phyloP scores from a whole-genome alignment of 2,888 invertebrate species.

The Acrobasis repandana region DNA sequence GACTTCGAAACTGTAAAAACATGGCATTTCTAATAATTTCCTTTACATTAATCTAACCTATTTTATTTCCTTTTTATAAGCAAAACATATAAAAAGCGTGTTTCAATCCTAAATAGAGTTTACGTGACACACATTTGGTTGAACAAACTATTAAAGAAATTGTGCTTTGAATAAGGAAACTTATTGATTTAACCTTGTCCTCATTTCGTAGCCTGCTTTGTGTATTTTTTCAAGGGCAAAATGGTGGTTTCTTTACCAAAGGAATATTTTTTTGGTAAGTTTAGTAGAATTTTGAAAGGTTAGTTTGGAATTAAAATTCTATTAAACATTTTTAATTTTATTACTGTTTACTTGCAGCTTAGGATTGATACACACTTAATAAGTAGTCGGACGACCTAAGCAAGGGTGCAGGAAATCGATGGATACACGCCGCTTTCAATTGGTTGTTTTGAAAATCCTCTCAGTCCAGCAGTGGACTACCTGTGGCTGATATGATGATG shows the following conservation, averaged over 20 bases:
- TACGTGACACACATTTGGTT: neutral
- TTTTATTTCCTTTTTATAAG: neutral
- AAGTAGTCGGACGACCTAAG: too few relatives aligned
- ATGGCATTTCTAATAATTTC: too few relatives aligned
- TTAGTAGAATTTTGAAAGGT: neutral
- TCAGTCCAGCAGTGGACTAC: too few relatives aligned
- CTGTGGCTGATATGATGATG: too few relatives aligned
- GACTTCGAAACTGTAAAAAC: too few relatives aligned
- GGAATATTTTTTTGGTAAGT: neutral
- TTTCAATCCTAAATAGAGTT: neutral
- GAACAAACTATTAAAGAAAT: constrained; percentile 12
- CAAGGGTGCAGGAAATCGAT: too few relatives aligned
- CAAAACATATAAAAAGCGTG: neutral
- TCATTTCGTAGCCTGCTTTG: constrained; percentile 8
- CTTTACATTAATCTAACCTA: neutral
- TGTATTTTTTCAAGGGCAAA: constrained; percentile 4
- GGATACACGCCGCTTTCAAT: too few relatives aligned
- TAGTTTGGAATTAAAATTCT: too few relatives aligned
- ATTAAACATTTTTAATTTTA: too few relatives aligned
- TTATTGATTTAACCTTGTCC: constrained; percentile 18
- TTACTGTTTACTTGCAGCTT: too few relatives aligned
- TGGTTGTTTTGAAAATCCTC: too few relatives aligned
- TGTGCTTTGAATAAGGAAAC: constrained; percentile 14
- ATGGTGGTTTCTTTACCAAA: neutral
- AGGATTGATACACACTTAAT: too few relatives aligned